phyloP scores from a whole-genome alignment of 2,888 invertebrate genomes.

The Geotrupes spiniger region DNA sequence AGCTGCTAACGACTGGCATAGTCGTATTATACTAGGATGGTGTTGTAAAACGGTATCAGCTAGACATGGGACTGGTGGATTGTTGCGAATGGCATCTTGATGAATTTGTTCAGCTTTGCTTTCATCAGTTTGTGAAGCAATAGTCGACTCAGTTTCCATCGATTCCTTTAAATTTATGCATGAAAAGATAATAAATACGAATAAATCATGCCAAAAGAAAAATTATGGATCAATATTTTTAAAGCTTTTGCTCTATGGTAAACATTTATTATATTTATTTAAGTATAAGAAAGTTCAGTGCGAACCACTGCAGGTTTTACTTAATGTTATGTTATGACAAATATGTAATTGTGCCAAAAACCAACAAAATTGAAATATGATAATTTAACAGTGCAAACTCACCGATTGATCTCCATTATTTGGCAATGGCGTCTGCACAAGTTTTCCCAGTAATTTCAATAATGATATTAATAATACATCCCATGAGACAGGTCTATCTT shows the following conservation, averaged over 20 bases:
- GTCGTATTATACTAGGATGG: conserved; percentile 76
- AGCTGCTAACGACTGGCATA: conserved; percentile 76
- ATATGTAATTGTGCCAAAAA: too few species aligned
- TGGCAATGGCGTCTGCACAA: conserved; percentile 62
- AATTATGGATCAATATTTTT: too few species aligned
- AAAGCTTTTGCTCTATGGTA: neutral
- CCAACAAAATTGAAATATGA: neutral
- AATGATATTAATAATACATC: conserved; percentile 70
- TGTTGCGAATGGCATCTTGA: conserved; percentile 40
- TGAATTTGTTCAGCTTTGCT: conserved; percentile 70
- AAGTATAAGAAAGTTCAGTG: too few species aligned
- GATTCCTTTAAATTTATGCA: conserved; percentile 36
- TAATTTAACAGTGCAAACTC: conserved; percentile 18
- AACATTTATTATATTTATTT: too few species aligned
- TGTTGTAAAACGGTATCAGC: conserved; percentile 75
- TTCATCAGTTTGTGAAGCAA: conserved; percentile 75
- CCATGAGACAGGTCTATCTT: conserved; percentile 66
- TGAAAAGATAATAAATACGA: neutral
- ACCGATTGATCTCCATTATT: conserved; percentile 48
- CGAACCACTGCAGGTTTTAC: too few species aligned
- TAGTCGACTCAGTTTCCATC: conserved; percentile 49
- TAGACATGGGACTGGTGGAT: conserved; percentile 59
- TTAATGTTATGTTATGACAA: too few species aligned
- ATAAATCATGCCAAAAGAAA: conserved; percentile 2
- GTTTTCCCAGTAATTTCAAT: conserved; percentile 60